Conservation (phyloP, 1,140 invertebrate genomes). For the Euglossa dilemma region DNA sequence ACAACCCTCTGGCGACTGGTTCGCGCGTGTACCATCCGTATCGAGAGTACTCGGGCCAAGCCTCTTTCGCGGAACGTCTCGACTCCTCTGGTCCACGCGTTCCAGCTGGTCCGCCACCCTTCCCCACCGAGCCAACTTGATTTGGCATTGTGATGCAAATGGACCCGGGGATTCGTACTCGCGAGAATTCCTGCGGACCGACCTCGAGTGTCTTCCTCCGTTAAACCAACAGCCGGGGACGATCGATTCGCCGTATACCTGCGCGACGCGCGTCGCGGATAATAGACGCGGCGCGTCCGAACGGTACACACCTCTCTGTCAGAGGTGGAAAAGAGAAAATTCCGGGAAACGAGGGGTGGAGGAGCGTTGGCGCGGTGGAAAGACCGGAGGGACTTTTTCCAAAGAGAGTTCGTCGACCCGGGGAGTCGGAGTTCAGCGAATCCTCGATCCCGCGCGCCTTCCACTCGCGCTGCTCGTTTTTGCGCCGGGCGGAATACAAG, state of each 20-base stretch:
- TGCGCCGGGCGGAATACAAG: not conserved
- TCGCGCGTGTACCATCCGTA: constrained; percentile 19
- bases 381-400: not conserved
- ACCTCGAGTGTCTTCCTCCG: constrained; percentile 15
- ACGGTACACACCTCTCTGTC: not conserved
- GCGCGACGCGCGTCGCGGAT: no score
- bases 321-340: not conserved
- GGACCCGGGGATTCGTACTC: constrained; percentile 35
- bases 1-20: constrained; percentile 42
- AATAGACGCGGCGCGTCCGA: not conserved
- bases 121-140: constrained; percentile 55
- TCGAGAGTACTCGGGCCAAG: constrained; percentile 54
- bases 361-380: not conserved
- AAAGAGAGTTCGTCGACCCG: constrained; percentile 21
- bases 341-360: not conserved
- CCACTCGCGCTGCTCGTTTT: constrained; percentile 28
- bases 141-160: constrained; percentile 75
- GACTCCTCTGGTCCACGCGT: constrained; percentile 42
- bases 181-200: constrained; percentile 43
- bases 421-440: constrained; percentile 35
- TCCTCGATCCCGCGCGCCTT: constrained; percentile 33
- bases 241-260: not conserved
- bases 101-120: not conserved
- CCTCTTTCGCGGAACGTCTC: constrained; percentile 63
- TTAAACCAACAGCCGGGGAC: constrained; percentile 21